Evolutionary conservation across 1,140 invertebrate genomes (phyloP).

Genomic region (Zaprionus gabonicus): DNA sequence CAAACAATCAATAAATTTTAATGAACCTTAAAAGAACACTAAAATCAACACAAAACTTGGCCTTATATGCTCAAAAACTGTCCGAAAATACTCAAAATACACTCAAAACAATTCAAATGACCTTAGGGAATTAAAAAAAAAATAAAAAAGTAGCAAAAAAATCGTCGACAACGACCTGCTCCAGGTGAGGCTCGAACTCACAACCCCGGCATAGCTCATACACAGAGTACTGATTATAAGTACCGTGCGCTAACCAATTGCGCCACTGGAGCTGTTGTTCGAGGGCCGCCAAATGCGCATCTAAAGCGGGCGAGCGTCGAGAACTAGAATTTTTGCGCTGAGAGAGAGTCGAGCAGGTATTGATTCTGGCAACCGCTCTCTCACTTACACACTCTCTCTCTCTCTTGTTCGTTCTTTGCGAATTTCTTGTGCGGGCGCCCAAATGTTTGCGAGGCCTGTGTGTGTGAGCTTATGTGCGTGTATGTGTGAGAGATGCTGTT

Average conservation of each 20-base stretch:
- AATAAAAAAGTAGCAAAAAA: constrained; percentile 85
- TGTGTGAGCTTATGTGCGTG: constrained; percentile 24
- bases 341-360: constrained; percentile 6
- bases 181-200: constrained; percentile 98
- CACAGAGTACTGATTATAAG: constrained; percentile 92
- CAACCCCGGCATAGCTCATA: constrained; percentile 97
- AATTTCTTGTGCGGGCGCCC: neutral
- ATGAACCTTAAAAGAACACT: neutral
- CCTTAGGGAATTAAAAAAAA: neutral
- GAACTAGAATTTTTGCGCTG: constrained; percentile 62
- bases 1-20: neutral
- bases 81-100: neutral
- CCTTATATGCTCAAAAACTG: neutral
- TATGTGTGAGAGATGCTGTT: constrained; percentile 21
- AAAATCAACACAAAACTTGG: neutral
- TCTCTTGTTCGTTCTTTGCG: constrained; percentile 12
- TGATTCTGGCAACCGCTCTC: constrained; percentile 10
- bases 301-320: constrained; percentile 87
- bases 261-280: constrained; percentile 98
- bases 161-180: constrained; percentile 86
- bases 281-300: constrained; percentile 98
- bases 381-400: neutral
- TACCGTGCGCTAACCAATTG: constrained; percentile 99
- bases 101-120: neutral
- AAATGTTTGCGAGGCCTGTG: constrained; percentile 22